Evolutionary conservation across 2,888 invertebrate species (phyloP), one percentile per base, ranked within the genome.

Genomic region (Atrina japonica): DNA sequence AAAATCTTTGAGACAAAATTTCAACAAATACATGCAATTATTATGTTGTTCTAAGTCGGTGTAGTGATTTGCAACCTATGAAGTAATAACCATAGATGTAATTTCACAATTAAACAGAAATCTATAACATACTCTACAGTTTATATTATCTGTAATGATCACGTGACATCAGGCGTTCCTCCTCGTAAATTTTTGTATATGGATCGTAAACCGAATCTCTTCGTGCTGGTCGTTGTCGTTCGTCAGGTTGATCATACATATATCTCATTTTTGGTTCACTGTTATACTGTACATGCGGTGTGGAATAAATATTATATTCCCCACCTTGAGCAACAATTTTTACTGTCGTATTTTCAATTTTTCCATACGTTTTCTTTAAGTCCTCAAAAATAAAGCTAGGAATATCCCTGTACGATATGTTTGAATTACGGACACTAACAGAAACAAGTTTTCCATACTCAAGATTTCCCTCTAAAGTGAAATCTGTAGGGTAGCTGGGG

Each of bases 271-370:
- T 47, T 25, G 25, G n/a, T 7, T 18, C n/a, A 1, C 18, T 11
- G 3, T 30, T 35, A 7, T 9, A 18, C 1, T 14, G 47, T 21
- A 47, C 21, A 18, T 43, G 47, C 14, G 78, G 80, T 6, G 64
- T 63, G 2, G 78, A 77, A 40, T 78, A 76, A 3, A 81, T 72
- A 58, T 75, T 67, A 40, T 74, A 75, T 52, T 77, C 71, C 9
- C 78, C 78, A 16, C 58, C 45, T 21, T 70, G 52, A 1, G 68
- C 68, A n/a, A 76, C 70, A 14, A 81, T 76, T 27, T 74, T 67
- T 9, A 78, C 77, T 23, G 52, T 30, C 3, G 76, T 78, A 23
- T 47, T 56, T 35, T 73, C 72, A 25, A 64, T 75, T 18, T 70
- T 65, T 25, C 73, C 63, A 29, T 81, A 81, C 58, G 75, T 81